Evolutionary conservation across 2,888 invertebrate species (phyloP).

Genomic region (Thelaira solivaga): DNA sequence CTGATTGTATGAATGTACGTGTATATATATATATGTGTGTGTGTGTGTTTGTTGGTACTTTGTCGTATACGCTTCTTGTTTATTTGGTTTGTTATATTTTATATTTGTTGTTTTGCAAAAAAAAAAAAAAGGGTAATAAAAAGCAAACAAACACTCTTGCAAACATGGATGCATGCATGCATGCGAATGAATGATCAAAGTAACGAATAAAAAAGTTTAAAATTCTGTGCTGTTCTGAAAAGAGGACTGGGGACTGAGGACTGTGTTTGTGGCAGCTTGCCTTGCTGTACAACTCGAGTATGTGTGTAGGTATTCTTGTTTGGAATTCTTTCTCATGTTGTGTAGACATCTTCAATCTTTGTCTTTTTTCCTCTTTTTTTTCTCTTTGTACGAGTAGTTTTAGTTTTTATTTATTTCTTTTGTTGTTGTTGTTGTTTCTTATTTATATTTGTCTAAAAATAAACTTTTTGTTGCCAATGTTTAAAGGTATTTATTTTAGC

Average conservation of each 20-base stretch:
- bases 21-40: no score
- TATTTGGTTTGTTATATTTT: conserved; percentile 19
- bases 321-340: conserved; percentile 38
- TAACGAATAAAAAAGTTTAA: conserved; percentile 39
- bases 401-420: no score
- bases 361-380: background rate
- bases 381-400: no score
- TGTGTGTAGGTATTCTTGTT: conserved; percentile 42
- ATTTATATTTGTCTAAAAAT: conserved; percentile 69
- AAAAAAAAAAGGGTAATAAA: conserved; percentile 34
- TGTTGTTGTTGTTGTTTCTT: background rate
- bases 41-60: background rate
- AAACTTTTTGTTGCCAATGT: conserved; percentile 67
- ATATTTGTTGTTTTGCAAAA: background rate
- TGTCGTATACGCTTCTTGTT: conserved; percentile 14
- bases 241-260: conserved; percentile 17
- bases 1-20: no score
- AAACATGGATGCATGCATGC: no score
- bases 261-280: no score
- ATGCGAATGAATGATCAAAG: conserved; percentile 32
- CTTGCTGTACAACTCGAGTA: no score
- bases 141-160: conserved; percentile 24
- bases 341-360: conserved; percentile 44
- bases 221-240: conserved; percentile 16
- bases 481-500: conserved; percentile 73